Percentiles rank a stretch among this genome's conserved stretches.
These are phyloP conservation scores for Perizoma affinitatum DNA, from an alignment of 2,888 invertebrate genomes.

Conservation along the genomic window DNA sequence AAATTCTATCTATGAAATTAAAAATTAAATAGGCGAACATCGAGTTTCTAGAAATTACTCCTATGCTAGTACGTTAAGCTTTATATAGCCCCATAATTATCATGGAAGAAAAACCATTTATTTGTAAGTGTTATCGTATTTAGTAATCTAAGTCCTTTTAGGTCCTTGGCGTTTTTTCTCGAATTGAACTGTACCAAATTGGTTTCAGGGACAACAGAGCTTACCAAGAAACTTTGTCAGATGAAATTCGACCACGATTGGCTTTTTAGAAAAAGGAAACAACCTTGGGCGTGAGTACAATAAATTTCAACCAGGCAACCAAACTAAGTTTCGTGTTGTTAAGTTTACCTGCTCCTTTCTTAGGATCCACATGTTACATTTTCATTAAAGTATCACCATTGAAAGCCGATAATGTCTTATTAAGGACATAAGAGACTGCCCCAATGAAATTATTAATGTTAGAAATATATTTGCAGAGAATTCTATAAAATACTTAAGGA, in stretches of 20 bases:
- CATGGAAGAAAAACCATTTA: conserved; percentile 66
- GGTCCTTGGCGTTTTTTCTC: not conserved
- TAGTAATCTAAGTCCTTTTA: not conserved
- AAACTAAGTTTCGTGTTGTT: no score
- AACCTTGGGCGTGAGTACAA: conserved; percentile 73
- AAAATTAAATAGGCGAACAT: no score
- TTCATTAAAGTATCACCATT: not conserved
- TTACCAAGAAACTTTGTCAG: conserved; percentile 66
- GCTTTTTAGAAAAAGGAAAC: conserved; percentile 75
- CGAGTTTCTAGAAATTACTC: not conserved
- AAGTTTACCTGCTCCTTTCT: no score
- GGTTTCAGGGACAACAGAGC: conserved; percentile 66
- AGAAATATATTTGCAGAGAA: conserved; percentile 54
- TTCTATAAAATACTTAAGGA: conserved; percentile 69
- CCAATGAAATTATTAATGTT: no score
- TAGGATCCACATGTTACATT: no score
- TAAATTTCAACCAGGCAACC: no score
- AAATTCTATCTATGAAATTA: no score
- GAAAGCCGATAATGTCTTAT: not conserved
- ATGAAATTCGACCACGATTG: conserved; percentile 72
- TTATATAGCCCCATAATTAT: not conserved
- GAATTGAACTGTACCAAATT: conserved; percentile 3
- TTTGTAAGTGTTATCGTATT: conserved; percentile 55
- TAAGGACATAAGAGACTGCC: not conserved
- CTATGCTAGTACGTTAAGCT: not conserved